Conservation (phyloP, 2,113 vertebrate species). For the Zosterops pallidus region DNA sequence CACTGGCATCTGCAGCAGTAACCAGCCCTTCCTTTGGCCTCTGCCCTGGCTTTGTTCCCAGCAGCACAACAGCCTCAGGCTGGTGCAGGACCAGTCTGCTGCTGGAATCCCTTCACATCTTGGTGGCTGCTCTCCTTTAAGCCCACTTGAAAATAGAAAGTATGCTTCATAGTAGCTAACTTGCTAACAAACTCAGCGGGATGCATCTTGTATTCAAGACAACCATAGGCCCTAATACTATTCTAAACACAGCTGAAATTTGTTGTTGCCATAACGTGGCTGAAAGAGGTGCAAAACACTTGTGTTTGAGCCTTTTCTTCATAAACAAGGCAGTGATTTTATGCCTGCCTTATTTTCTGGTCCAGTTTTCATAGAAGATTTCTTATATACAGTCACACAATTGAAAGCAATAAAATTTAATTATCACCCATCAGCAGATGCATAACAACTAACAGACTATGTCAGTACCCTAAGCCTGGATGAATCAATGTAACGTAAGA, state of each 20-base stretch:
- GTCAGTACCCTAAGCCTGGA: background rate
- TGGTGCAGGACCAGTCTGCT: background rate
- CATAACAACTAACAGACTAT: background rate
- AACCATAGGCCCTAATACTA: background rate
- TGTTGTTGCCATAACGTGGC: background rate
- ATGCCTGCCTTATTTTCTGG: background rate
- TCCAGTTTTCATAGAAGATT: background rate
- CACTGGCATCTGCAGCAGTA: slow-evolving; percentile 52
- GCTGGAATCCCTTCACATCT: background rate
- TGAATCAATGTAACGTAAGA: background rate
- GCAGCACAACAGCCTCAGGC: background rate
- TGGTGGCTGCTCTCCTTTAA: slow-evolving; percentile 53
- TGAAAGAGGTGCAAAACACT: background rate
- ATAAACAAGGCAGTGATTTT: background rate
- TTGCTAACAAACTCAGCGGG: background rate
- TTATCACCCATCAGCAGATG: background rate
- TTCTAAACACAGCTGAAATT: background rate
- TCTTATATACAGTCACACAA: background rate
- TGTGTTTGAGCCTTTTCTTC: background rate
- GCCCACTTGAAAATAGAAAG: slow-evolving; percentile 52
- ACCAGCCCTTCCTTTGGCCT: background rate
- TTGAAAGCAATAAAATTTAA: background rate
- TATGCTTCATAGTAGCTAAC: background rate
- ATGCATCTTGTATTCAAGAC: background rate
- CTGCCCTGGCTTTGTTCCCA: slow-evolving; percentile 63